These are phyloP conservation scores for Chymomyza costata DNA, from an alignment of 1,140 invertebrate species.

Conservation along the genomic window DNA sequence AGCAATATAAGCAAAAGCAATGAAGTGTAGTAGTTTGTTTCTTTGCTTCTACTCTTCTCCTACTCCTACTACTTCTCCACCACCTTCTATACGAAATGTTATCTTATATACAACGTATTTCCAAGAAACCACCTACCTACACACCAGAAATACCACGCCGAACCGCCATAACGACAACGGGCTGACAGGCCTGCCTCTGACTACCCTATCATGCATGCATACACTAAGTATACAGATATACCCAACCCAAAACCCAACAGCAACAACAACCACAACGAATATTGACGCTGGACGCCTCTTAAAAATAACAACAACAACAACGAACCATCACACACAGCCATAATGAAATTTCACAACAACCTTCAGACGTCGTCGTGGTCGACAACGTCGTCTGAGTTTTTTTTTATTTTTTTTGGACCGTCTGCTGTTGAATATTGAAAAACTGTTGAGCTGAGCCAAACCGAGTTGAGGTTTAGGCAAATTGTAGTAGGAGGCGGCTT, in stretches of 20 bases:
- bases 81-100: constrained; percentile 37
- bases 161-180: constrained; percentile 24
- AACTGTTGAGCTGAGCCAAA: constrained; percentile 50
- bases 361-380: constrained; percentile 57
- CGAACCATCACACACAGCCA: constrained; percentile 45
- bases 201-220: too few relatives aligned
- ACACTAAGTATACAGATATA: constrained; percentile 1
- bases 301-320: constrained; percentile 53
- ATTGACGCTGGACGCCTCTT: constrained; percentile 69
- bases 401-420: constrained; percentile 31
- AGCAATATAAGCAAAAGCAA: constrained; percentile 36
- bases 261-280: constrained; percentile 43
- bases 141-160: constrained; percentile 41
- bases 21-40: constrained; percentile 8
- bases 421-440: constrained; percentile 65
- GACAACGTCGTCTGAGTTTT: constrained; percentile 21
- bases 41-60: not conserved
- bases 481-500: constrained; percentile 65
- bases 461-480: constrained; percentile 37
- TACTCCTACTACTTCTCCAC: constrained; percentile 14
- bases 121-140: constrained; percentile 56
- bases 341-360: constrained; percentile 74
- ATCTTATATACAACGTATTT: constrained; percentile 50
- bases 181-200: too few relatives aligned
- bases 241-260: constrained; percentile 16